These are phyloP conservation scores for Enteromius fasciolatus DNA, from an alignment of 2,797 vertebrate species.

Conservation along the genomic window DNA sequence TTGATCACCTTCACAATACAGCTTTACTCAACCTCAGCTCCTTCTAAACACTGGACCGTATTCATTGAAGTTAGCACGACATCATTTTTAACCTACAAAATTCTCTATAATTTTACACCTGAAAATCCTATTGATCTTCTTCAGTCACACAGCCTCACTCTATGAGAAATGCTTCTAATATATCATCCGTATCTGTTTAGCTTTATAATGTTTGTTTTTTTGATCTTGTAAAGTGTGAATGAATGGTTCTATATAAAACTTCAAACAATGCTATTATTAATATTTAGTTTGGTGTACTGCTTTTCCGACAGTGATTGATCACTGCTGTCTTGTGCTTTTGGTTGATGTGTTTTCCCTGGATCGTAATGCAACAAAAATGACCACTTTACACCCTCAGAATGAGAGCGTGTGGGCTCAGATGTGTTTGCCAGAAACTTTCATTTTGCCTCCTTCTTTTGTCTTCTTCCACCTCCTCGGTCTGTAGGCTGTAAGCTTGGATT, in stretches of 20 bases:
- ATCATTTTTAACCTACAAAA: neutral
- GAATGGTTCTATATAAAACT: neutral
- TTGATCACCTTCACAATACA: neutral
- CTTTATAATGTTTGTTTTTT: neutral
- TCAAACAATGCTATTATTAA: neutral
- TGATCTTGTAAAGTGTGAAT: neutral
- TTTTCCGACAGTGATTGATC: slow-evolving; percentile 53
- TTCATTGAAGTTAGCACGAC: neutral
- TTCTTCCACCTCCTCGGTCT: slow-evolving; percentile 19
- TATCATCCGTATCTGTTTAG: neutral
- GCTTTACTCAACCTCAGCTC: neutral
- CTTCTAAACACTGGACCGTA: neutral
- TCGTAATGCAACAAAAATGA: slow-evolving; percentile 22
- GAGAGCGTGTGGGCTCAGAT: slow-evolving; percentile 23
- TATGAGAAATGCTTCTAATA: neutral
- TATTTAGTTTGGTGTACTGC: slow-evolving; percentile 40
- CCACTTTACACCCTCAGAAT: slow-evolving; percentile 23
- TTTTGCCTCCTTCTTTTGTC: slow-evolving; percentile 7
- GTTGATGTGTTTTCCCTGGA: slow-evolving; percentile 6
- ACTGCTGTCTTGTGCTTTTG: neutral
- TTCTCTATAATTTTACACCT: neutral
- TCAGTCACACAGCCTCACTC: neutral
- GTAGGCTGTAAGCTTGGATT: slow-evolving; percentile 13
- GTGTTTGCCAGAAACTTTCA: slow-evolving; percentile 33
- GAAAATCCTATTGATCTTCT: neutral